Conservation (phyloP, 1,140 invertebrate genomes). For the Rhynchophorus ferrugineus region DNA sequence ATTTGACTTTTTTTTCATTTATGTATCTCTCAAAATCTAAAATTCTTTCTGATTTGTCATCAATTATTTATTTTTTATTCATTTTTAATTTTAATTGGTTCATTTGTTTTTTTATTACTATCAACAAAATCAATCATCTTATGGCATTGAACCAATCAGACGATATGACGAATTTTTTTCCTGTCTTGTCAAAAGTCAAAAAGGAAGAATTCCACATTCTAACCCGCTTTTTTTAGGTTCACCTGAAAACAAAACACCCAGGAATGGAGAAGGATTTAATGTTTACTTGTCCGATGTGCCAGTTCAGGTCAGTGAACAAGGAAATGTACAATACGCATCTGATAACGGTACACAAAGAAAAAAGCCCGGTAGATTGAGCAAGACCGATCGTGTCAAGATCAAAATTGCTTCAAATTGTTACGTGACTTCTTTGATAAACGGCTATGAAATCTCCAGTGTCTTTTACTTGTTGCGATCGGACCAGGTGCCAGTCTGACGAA, state of each 20-base stretch:
- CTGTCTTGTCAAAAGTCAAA: no score
- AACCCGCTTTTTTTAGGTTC: constrained; percentile 38
- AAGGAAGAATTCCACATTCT: no score
- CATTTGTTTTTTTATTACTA: no score
- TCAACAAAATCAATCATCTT: no score
- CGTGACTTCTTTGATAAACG: constrained; percentile 37
- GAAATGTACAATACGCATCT: constrained; percentile 42
- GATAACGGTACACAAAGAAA: constrained; percentile 27
- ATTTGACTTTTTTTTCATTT: no score
- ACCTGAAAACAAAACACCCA: constrained; percentile 50
- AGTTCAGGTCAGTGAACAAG: constrained; percentile 48
- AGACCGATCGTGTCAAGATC: neutral
- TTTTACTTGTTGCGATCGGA: constrained; percentile 36
- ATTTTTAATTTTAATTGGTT: no score
- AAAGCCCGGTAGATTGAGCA: neutral
- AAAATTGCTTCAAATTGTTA: neutral
- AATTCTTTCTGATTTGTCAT: no score
- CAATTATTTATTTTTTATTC: no score
- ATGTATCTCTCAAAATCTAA: no score
- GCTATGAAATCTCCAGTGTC: constrained; percentile 47
- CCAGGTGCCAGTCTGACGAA: constrained; percentile 34
- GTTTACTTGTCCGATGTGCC: constrained; percentile 46
- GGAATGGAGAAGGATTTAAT: constrained; percentile 44
- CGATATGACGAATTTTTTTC: no score
- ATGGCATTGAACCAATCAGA: no score